These are phyloP conservation scores for Agrotis segetum DNA, from an alignment of 2,888 invertebrate genomes.

Conservation along the genomic window DNA sequence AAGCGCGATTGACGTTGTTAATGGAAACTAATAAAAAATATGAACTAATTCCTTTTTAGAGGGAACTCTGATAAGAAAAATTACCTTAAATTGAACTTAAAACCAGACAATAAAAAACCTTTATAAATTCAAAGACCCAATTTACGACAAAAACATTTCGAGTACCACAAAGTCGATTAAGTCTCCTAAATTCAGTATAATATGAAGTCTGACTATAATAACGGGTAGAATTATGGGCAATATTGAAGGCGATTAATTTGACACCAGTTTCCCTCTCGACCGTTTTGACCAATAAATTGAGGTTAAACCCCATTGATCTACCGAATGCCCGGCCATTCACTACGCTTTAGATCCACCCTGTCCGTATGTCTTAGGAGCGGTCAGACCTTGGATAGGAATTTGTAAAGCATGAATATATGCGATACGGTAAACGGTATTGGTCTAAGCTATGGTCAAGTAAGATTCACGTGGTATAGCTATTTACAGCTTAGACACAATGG, in stretches of 20 bases:
- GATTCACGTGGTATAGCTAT: not conserved
- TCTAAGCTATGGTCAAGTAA: not conserved
- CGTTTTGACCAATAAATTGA: slow-evolving; percentile 60
- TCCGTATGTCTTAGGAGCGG: slow-evolving; percentile 51
- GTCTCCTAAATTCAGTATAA: slow-evolving; percentile 29
- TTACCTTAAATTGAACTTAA: slow-evolving; percentile 1
- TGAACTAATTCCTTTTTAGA: slow-evolving; percentile 9
- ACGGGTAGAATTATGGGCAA: slow-evolving; percentile 55
- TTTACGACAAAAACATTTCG: slow-evolving; percentile 27
- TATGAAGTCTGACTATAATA: slow-evolving; percentile 46
- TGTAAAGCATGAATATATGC: slow-evolving; percentile 37
- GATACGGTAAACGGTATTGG: slow-evolving; percentile 1
- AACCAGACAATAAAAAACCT: slow-evolving; percentile 14
- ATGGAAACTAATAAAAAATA: slow-evolving; percentile 8
- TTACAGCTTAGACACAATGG: not conserved
- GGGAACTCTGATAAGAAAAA: not conserved
- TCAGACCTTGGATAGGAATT: slow-evolving; percentile 31
- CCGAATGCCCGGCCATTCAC: slow-evolving; percentile 53
- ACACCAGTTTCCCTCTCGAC: slow-evolving; percentile 56
- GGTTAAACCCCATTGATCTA: slow-evolving; percentile 61
- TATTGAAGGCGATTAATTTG: slow-evolving; percentile 61
- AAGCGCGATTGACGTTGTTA: slow-evolving; percentile 23
- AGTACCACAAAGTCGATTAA: slow-evolving; percentile 25
- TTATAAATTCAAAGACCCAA: slow-evolving; percentile 14
- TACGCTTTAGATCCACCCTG: slow-evolving; percentile 49